Percentiles rank a stretch among this genome's conserved stretches.
These are phyloP conservation scores for Ostrea denselamellosa DNA, from an alignment of 1,140 invertebrate species.

Conservation along the genomic window DNA sequence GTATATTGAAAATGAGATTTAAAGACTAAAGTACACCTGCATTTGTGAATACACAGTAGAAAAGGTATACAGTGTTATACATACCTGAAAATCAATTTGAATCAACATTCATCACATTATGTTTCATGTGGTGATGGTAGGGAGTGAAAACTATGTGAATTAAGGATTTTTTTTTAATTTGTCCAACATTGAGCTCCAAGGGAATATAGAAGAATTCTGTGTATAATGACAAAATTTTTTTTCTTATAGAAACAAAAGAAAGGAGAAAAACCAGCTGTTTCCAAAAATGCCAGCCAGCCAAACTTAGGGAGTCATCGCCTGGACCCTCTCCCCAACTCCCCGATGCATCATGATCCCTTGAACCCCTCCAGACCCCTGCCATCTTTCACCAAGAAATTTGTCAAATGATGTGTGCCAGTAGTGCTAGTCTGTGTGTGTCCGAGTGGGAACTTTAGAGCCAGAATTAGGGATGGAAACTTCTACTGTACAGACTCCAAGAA, in stretches of 20 bases:
- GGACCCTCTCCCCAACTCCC: conserved; percentile 76
- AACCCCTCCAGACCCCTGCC: conserved; percentile 77
- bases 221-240: not conserved
- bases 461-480: not conserved
- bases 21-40: too few relatives aligned
- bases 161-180: too few relatives aligned
- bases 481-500: not conserved
- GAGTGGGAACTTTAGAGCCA: conserved; percentile 5
- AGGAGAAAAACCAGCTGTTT: conserved; percentile 60
- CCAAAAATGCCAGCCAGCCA: conserved; percentile 61
- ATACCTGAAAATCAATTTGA: too few relatives aligned
- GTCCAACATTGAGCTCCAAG: too few relatives aligned
- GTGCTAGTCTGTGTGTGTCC: not conserved
- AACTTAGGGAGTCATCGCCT: conserved; percentile 62
- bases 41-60: too few relatives aligned
- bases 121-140: too few relatives aligned
- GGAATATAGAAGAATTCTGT: not conserved
- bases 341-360: conserved; percentile 73
- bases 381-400: conserved; percentile 74
- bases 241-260: conserved; percentile 69
- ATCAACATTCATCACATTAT: too few relatives aligned
- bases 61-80: too few relatives aligned
- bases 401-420: conserved; percentile 62
- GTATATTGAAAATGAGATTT: too few relatives aligned
- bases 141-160: too few relatives aligned